phyloP scores from a whole-genome alignment of 2,888 invertebrate genomes.

The Labia minor region DNA sequence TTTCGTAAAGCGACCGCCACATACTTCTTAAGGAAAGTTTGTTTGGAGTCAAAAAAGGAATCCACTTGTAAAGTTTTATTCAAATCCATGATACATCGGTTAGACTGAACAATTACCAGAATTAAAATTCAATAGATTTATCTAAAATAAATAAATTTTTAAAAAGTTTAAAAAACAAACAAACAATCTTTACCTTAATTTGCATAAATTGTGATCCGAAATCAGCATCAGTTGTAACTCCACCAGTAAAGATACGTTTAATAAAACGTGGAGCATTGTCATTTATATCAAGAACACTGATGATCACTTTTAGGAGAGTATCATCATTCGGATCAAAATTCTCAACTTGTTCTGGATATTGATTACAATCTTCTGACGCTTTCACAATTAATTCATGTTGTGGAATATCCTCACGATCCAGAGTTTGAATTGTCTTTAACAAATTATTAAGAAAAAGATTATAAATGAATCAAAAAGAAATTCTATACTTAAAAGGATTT shows the following conservation, averaged over 20 bases:
- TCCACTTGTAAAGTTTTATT: no score
- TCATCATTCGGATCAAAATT: conserved; percentile 42
- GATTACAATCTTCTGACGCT: conserved; percentile 72
- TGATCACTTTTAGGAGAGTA: conserved; percentile 55
- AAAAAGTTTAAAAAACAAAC: not conserved
- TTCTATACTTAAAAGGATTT: no score
- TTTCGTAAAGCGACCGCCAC: no score
- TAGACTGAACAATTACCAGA: no score
- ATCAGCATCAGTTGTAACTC: conserved; percentile 85
- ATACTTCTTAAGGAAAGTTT: no score
- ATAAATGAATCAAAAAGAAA: no score
- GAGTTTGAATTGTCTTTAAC: conserved; percentile 43
- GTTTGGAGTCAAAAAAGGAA: no score
- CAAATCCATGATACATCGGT: no score
- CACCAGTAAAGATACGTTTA: conserved; percentile 77
- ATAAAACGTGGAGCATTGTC: conserved; percentile 81
- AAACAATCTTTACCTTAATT: conserved; percentile 60
- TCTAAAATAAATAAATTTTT: no score
- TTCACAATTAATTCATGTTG: conserved; percentile 60
- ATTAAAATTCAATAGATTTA: no score
- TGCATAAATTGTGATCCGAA: conserved; percentile 82
- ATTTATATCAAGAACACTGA: conserved; percentile 73
- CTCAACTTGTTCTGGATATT: conserved; percentile 42
- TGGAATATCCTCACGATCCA: conserved; percentile 64
- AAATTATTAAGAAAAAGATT: conserved; percentile 25